Evolutionary conservation across 2,113 vertebrate genomes (phyloP).

Genomic region (Prochilodus magdalenae): DNA sequence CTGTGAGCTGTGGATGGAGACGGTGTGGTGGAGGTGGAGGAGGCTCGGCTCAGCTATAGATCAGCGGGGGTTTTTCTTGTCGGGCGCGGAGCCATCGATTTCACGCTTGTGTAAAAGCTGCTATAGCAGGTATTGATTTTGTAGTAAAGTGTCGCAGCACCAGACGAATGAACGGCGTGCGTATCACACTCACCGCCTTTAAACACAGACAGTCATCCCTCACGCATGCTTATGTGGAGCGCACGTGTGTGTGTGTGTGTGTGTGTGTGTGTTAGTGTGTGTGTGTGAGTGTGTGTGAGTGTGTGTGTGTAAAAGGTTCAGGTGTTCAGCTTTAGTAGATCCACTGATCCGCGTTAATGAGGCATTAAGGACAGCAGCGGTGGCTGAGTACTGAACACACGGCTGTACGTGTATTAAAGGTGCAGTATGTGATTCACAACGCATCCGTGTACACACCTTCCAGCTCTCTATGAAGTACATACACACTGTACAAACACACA

Average conservation of each 20-base stretch:
- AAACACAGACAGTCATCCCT: conserved; percentile 41
- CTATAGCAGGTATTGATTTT: conserved; percentile 59
- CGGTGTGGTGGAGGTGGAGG: conserved; percentile 1
- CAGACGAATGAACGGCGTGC: conserved; percentile 50
- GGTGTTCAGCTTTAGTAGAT: conserved; percentile 28
- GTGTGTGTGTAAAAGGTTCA: neutral
- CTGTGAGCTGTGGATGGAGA: neutral
- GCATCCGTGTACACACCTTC: no score
- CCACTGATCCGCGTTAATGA: conserved; percentile 16
- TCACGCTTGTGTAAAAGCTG: conserved; percentile 47
- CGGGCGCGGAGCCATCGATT: conserved; percentile 44
- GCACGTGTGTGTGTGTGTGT: conserved; percentile 10
- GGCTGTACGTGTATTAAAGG: no score
- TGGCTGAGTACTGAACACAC: no score
- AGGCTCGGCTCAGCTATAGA: conserved; percentile 14
- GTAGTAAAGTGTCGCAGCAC: conserved; percentile 47
- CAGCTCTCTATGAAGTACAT: no score
- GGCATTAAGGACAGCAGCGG: no score
- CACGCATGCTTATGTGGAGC: neutral
- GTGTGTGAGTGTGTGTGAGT: conserved; percentile 6
- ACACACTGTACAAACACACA: no score
- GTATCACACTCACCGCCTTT: conserved; percentile 28
- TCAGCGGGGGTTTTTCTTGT: conserved; percentile 41
- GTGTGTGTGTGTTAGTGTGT: neutral
- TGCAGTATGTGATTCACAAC: no score